Evolutionary conservation across 2,888 invertebrate genomes (phyloP), one percentile per base, ranked within the genome.

Genomic region (Scrobipalpa atriplicella): DNA sequence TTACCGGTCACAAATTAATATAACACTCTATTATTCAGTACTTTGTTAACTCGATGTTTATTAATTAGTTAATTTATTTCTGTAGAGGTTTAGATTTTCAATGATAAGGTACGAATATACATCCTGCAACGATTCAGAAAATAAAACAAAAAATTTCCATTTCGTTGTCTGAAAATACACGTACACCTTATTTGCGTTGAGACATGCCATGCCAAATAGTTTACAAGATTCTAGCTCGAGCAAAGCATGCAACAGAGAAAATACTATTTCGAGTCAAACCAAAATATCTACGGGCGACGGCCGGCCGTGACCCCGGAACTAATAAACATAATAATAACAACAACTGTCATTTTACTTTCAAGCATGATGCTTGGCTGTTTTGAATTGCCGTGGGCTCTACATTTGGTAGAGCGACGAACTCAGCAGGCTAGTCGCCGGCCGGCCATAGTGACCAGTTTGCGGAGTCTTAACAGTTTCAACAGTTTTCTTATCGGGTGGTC

Each of bases 401-500:
- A 47, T 47, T 47, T n/a, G 5, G 47, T n/a, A n/a, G 47, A 47
- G 47, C 10, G n/a, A n/a, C n/a, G 5, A 29, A 29, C 29, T 2
- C 29, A 29, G 29, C 29, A 29, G 29, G 5, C 29, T 29, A 29
- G 29, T 5, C 2, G 29, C 29, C 41, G 13, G 41, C 6, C 47
- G 19, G 18, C 19, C 19, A 6, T 56, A 11, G 54, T 29, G 54
- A 13, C 54, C 13, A 3, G 9, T 19, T 19, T 19, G 21, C 10
- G 13, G 21, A 56, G 54, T 56, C 54, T 56, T 56, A 29, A 75
- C 78, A 81, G 77, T 79, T n/a, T 80, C 74, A 78, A 72, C 78
- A 78, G 74, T 75, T 73, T 76, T 86, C 83, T 90, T 91, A 92
- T 90, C 91, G 85, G 78, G 74, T 79, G 80, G 81, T 58, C 73